Evolutionary conservation across 2,888 invertebrate genomes (phyloP), one percentile per base, ranked within the genome.

Genomic region (Prosapia bicincta): DNA sequence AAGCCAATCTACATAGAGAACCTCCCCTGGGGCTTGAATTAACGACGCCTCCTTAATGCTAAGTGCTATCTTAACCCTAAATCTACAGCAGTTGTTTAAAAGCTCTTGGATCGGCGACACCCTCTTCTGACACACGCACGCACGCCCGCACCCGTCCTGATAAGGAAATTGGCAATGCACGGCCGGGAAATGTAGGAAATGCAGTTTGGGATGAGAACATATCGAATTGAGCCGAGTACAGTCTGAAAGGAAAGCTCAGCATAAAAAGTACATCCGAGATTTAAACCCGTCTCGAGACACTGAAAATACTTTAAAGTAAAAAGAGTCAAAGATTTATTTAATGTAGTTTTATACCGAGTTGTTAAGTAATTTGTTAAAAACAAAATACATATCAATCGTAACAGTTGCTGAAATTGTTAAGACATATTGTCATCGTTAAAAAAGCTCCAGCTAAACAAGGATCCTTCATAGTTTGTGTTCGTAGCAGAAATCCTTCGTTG

Each of bases 51-150:
- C 54, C 13, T 54, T 54, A 54, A 54, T 54, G 54, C 54, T 20
- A 54, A 54, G 54, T 54, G 54, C 54, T 54, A 54, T 54, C 54
- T 54, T 54, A 54, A 54, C 54, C 54, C 54, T 54, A 54, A 54
- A 54, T 54, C 54, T 54, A 54, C 54, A 54, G 54, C n/a, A 54
- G 54, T 54, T 54, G 54, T 54, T 54, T 54, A 54, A 54, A 54
- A 54, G 10, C 54, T 54, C n/a, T 9, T 30, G 6, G 54, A n/a
- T n/a, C 13, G 20, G 54, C 13, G 54, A 54, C 54, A 54, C 54
- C 54, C 20, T 20, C 54, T n/a, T 2, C 20, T 54, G 54, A 20
- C 54, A 54, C 54, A 54, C 54, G 54, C 54, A 54, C 54, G 20
- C 54, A 54, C n/a, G 1, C n/a, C 54, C 54, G 13, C 3, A 2